Evolutionary conservation across 1,140 invertebrate species (phyloP).

Genomic region (Drosophila sp.): DNA sequence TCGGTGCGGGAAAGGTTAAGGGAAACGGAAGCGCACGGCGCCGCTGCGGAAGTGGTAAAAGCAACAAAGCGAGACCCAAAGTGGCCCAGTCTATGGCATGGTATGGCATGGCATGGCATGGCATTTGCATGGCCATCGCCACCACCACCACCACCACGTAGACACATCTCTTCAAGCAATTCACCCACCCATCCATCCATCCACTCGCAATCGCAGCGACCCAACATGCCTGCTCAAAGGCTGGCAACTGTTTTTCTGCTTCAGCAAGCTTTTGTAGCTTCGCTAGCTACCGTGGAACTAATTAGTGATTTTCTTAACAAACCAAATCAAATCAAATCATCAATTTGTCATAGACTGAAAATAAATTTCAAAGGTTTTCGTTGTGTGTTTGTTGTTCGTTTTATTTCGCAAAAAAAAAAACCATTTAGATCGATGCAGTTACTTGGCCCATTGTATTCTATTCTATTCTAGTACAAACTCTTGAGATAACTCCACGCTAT

Average conservation of each 20-base stretch:
- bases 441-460: slow-evolving; percentile 1
- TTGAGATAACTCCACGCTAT: slow-evolving; percentile 8
- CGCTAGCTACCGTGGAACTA: slow-evolving; percentile 27
- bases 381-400: too few relatives aligned
- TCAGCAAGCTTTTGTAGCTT: slow-evolving; percentile 3
- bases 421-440: not conserved
- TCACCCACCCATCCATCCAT: not conserved
- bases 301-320: slow-evolving; percentile 19
- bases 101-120: slow-evolving; percentile 27
- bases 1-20: slow-evolving; percentile 37
- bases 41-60: slow-evolving; percentile 67
- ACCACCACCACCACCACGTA: slow-evolving; percentile 36
- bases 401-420: not conserved
- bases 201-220: not conserved
- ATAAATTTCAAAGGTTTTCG: not conserved
- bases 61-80: slow-evolving; percentile 39
- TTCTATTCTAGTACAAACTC: not conserved
- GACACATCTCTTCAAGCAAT: not conserved
- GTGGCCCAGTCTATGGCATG: slow-evolving; percentile 37
- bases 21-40: slow-evolving; percentile 71
- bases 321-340: not conserved
- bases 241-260: slow-evolving; percentile 52
- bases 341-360: not conserved
- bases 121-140: slow-evolving; percentile 62
- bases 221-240: not conserved